Percentiles rank a stretch among this genome's conserved stretches.
These are phyloP conservation scores for Galagoides demidoff DNA, from an alignment of 2,797 vertebrate genomes.

Conservation along the genomic window DNA sequence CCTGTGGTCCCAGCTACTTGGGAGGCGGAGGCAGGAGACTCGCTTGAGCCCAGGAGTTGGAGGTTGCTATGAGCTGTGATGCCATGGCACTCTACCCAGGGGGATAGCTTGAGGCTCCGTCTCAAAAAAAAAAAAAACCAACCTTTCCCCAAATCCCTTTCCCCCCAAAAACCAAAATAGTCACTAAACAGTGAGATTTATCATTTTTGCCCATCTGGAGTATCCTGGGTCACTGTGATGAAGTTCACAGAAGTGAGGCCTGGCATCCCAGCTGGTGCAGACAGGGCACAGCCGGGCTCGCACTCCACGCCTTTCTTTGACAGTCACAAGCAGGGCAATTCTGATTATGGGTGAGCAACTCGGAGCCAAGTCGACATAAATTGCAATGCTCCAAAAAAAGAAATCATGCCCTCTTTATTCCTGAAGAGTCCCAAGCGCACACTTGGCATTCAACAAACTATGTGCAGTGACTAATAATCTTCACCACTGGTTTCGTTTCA, in stretches of 20 bases:
- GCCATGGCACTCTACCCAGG: too few species aligned
- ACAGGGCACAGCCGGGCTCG: background rate
- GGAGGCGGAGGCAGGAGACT: too few species aligned
- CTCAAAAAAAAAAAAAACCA: too few species aligned
- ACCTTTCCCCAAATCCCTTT: background rate
- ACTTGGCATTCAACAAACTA: slow-evolving; percentile 37
- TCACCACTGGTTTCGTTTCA: slow-evolving; percentile 53
- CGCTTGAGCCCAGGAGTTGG: too few species aligned
- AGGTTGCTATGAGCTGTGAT: too few species aligned
- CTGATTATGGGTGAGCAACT: slow-evolving; percentile 39
- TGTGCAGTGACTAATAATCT: slow-evolving; percentile 57
- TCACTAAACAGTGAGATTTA: background rate
- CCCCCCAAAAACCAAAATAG: background rate
- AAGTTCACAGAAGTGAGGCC: background rate
- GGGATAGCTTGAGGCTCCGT: too few species aligned
- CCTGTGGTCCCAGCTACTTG: too few species aligned
- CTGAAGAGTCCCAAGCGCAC: slow-evolving; percentile 45
- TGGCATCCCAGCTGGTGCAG: background rate
- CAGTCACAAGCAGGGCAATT: slow-evolving; percentile 34
- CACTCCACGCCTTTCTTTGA: background rate
- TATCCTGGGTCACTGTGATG: background rate
- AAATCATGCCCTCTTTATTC: slow-evolving; percentile 57
- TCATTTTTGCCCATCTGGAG: background rate
- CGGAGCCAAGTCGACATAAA: slow-evolving; percentile 41
- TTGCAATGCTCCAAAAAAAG: slow-evolving; percentile 61